phyloP scores from a whole-genome alignment of 2,113 vertebrate species.

The Mesitornis unicolor region DNA sequence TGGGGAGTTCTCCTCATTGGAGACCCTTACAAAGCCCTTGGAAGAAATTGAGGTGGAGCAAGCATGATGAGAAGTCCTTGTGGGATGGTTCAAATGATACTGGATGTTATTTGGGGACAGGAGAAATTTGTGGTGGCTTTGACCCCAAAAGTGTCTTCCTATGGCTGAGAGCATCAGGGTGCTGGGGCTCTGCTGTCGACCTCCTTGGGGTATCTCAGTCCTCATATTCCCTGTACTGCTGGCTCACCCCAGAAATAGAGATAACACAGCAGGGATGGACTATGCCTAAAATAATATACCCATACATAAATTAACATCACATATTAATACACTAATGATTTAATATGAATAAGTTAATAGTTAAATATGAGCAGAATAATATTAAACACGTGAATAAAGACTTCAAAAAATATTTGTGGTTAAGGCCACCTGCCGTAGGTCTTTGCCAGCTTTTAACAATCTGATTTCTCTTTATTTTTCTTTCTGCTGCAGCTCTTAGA shows the following conservation, averaged over 20 bases:
- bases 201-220: neutral
- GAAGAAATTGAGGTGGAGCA: neutral
- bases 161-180: accelerated
- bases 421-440: neutral
- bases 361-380: too few species aligned
- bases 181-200: neutral
- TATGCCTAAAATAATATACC: neutral
- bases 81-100: accelerated
- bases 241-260: neutral
- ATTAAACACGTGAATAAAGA: neutral
- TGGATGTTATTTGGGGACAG: accelerated
- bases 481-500: slow-evolving; percentile 83
- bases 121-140: neutral
- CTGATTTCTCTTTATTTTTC: neutral
- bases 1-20: accelerated
- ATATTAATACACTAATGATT: neutral
- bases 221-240: neutral
- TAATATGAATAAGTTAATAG: accelerated
- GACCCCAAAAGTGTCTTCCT: neutral
- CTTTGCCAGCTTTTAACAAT: neutral
- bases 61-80: accelerated
- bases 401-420: neutral
- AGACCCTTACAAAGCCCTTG: accelerated
- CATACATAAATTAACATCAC: neutral
- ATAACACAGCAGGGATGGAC: neutral